phyloP scores from a whole-genome alignment of 1,140 invertebrate species.

The Phocides pigmalion region DNA sequence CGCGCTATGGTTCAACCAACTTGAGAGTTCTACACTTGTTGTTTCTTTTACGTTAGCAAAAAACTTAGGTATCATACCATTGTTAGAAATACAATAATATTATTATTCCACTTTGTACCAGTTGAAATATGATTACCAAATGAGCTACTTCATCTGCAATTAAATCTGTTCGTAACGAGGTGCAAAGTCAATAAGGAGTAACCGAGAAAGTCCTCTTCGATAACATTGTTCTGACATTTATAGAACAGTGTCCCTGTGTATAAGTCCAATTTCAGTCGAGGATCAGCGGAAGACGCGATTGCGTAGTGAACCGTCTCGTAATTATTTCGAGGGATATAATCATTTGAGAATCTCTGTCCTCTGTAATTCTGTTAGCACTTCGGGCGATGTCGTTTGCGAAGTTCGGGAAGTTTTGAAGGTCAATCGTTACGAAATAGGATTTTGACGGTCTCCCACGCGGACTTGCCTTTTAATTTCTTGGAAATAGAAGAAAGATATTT shows the following conservation, averaged over 20 bases:
- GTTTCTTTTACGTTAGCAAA: too few relatives aligned
- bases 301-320: slow-evolving; percentile 17
- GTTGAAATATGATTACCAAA: not conserved
- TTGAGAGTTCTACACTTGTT: too few relatives aligned
- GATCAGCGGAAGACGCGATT: not conserved
- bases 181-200: not conserved
- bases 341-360: slow-evolving; percentile 30
- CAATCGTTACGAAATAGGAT: slow-evolving; percentile 18
- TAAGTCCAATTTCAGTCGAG: slow-evolving; percentile 6
- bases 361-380: slow-evolving; percentile 28
- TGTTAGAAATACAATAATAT: too few relatives aligned
- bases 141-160: not conserved
- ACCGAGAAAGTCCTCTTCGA: not conserved
- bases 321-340: slow-evolving; percentile 27
- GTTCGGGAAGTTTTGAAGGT: slow-evolving; percentile 23
- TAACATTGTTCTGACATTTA: not conserved
- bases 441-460: not conserved
- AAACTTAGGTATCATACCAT: too few relatives aligned
- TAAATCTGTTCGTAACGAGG: not conserved
- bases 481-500: too few relatives aligned
- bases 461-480: too few relatives aligned
- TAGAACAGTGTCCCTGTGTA: not conserved
- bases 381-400: slow-evolving; percentile 29
- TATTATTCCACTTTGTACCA: too few relatives aligned
- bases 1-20: too few relatives aligned